These are phyloP conservation scores for Candoia aspera DNA, from an alignment of 2,113 vertebrate species.

Conservation along the genomic window DNA sequence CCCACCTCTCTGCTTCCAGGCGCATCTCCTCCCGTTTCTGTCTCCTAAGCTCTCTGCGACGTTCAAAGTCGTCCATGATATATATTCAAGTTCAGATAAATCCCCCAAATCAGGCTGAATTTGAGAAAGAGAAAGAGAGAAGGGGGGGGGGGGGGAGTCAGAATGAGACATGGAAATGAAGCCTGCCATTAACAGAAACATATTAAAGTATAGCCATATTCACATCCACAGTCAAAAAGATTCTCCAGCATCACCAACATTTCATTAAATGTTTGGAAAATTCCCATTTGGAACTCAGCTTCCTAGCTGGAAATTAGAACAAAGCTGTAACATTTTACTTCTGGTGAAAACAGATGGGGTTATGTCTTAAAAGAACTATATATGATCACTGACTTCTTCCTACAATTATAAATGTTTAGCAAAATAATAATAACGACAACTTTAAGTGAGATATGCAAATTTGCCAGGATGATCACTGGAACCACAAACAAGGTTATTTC, in stretches of 20 bases:
- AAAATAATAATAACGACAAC: not conserved
- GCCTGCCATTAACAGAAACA: not conserved
- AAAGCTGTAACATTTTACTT: conserved; percentile 49
- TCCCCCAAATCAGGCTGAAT: conserved; percentile 53
- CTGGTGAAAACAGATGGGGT: conserved; percentile 36
- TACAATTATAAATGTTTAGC: not conserved
- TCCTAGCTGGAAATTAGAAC: conserved; percentile 57
- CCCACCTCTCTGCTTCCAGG: conserved; percentile 94
- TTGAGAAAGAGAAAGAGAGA: conserved; percentile 13
- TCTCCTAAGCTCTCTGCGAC: conserved; percentile 94
- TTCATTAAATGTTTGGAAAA: conserved; percentile 49
- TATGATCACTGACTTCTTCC: not conserved
- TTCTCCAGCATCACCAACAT: conserved; percentile 28
- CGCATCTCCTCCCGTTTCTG: conserved; percentile 99
- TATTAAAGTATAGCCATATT: conserved; percentile 30
- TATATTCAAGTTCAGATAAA: conserved; percentile 43
- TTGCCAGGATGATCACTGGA: not conserved
- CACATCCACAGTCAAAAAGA: conserved; percentile 52
- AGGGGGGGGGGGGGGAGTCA: conserved; percentile 30
- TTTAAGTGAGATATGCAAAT: not conserved
- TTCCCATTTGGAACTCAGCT: conserved; percentile 26
- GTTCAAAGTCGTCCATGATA: conserved; percentile 96
- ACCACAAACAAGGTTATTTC: not conserved
- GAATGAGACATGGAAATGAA: conserved; percentile 10
- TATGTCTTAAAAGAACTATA: not conserved